Base-by-base conservation (phyloP, 1,140 invertebrate genomes). In the Drosophila kohkoa region DNA sequence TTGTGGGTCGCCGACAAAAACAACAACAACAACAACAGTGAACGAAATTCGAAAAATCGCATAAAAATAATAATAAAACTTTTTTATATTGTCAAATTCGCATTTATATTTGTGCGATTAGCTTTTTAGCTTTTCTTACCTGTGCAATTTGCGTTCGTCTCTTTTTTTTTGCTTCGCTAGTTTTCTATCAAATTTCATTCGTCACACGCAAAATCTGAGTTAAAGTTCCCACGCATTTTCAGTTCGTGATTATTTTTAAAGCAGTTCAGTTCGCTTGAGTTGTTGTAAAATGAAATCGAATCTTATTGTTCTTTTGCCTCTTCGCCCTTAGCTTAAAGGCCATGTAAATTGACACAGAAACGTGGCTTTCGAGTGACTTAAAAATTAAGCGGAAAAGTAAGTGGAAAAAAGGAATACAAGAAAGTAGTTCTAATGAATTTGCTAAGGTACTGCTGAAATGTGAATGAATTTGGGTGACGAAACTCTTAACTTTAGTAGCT, bases 201-300 rank as follows among this genome's bases (percentile, higher is more conserved):
- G 71, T 78, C 75, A 76, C 88, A 87, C 87, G 82, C 82, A 74
- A 68, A 68, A 74, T 20, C 32, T 30, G 13, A 67, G 25, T 48
- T 70, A 8, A 41, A 54, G 71, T 90, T 90, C 87, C 87, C 87
- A 90, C 87, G 87, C 87, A 90, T 82, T 85, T 87, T 80, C 62
- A 85, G 74, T 75, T 90, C 87, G 87, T 90, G 87, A 62, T 77
- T 74, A 70, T 62, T 64, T 59, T 35, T 15, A 54, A 70, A 69
- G 57, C 72, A 75, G 41, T 43, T 69, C 65, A 51, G 32, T 10
- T 15, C 8, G 3, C 3, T 25, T 25, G 20, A 25, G 20, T 25
- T 6, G 48, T 46, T 62, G 55, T 75, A 64, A 75, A 64, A 52
- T 63, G 43, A 52, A 57, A 75, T 49, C 58, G 51, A 75, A 52